Evolutionary conservation across 2,888 invertebrate species (phyloP), one percentile per base, ranked within the genome.

Genomic region (Drosophila phalerata): DNA sequence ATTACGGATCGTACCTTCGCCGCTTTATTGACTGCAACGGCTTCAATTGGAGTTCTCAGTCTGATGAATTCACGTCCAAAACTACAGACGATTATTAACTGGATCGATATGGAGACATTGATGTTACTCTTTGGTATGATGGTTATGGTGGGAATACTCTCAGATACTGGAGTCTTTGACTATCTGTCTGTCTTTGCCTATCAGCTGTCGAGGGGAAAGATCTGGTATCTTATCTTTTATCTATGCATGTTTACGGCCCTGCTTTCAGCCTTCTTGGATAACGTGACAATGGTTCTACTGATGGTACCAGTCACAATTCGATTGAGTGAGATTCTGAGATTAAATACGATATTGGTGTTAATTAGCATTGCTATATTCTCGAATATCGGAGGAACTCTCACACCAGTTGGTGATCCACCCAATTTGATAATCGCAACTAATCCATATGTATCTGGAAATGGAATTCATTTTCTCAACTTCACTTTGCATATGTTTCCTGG

Each of bases 41-140:
- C 43, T 3, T 37, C 53, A 1, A 28, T 62, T 34, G 61, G 53
- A 43, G 37, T 37, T 8, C 55, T 62, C 3, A 15, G 61, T 17
- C 1, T 55, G 5, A 17, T 62, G 28, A 3, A 43, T 0, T 17
- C 32, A 0, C 34, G 53, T 0, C 61, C 61, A 0, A 1, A 43
- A 3, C 0, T 62, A 8, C 0, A 0, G 0, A 10, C 10, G 8
- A 19, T 62, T 6, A 8, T 53, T 6, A 0, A 4, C 1, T 62
- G 61, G 61, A 55, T 53, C 37, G 55, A 62, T n/a, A 25, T 61
- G 52, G 13, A 52, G 3, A 61, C 53, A 9, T 10, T 61, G 15
- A 61, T 61, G 32, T 25, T 61, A 10, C 42, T 61, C 10, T 61
- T 61, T 15, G 32, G 43, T 13, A 52, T 61, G 61, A 61, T 61